Evolutionary conservation across 2,888 invertebrate genomes (phyloP), one percentile per base, ranked within the genome.

Genomic region (Cotesia congregata): DNA sequence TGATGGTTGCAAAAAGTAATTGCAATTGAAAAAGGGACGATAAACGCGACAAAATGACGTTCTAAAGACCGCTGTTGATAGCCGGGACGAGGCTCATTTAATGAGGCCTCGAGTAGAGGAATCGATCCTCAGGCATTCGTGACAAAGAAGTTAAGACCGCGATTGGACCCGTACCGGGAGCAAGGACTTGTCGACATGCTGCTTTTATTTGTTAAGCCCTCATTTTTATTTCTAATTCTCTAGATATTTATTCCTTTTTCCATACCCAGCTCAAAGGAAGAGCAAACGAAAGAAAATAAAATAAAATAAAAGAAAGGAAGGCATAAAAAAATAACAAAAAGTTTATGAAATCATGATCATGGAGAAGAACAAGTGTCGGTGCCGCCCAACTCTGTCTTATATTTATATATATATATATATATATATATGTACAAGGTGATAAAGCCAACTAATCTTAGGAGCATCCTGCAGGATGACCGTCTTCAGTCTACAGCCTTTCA

Each of bases 11-110:
- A 86, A 86, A 85, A 85, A 85, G 85, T 84, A 83, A 86, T 85
- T 82, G 83, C 81, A 81, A n/a, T n/a, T n/a, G 83, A 84, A 85
- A 85, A 86, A 85, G 82, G 82, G 80, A 79, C 79, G 83, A 83
- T 82, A 84, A 84, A 85, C 84, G 84, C 83, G 85, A 86, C 84
- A 83, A 85, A 86, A 85, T 85, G 85, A 85, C 83, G 85, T 84
- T 86, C 82, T 83, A 83, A 84, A 83, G 85, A 82, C 82, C 77
- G 80, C 82, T 79, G 82, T 80, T 83, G 83, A 83, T 82, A 83
- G 72, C 72, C 67, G 59, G 30, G 72, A 61, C 15, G 74, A 62
- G 81, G 75, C 74, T 76, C 78, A 62, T 84, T 84, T 83, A 83
- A 85, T 80, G 83, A 85, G 82, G 77, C 72, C 77, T 82, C 74